Evolutionary conservation across 2,888 invertebrate species (phyloP).

Genomic region (Ditylenchus weischeri): DNA sequence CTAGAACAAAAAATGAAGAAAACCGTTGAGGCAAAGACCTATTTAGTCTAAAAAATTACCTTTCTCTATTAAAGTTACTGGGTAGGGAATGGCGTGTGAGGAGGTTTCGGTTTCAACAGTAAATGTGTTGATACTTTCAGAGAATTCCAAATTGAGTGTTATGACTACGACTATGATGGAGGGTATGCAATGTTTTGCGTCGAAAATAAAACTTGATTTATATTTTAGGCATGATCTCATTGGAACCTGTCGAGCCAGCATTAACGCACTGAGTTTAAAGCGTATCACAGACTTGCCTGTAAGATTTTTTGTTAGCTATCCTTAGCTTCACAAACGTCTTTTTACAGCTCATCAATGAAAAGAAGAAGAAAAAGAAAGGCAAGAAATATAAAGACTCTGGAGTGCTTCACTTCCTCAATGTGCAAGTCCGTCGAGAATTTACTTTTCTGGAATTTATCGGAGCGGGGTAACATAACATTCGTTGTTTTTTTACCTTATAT

Average conservation of each 20-base stretch:
- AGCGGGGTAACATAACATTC: slow-evolving; percentile 63
- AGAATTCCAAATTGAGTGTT: slow-evolving; percentile 61
- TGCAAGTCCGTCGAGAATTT: slow-evolving; percentile 52
- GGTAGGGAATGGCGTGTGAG: too few relatives aligned
- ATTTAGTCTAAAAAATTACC: too few relatives aligned
- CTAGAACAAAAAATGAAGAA: too few relatives aligned
- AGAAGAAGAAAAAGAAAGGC: slow-evolving; percentile 62
- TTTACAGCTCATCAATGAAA: slow-evolving; percentile 61
- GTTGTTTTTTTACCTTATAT: neutral
- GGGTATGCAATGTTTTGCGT: slow-evolving; percentile 51
- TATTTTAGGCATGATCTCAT: slow-evolving; percentile 61
- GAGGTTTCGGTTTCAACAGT: slow-evolving; percentile 39
- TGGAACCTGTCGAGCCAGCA: slow-evolving; percentile 62
- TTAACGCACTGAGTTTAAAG: slow-evolving; percentile 42
- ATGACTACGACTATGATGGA: slow-evolving; percentile 64
- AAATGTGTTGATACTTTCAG: slow-evolving; percentile 6
- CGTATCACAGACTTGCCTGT: slow-evolving; percentile 19
- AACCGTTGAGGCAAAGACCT: too few relatives aligned
- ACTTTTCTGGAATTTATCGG: slow-evolving; percentile 67
- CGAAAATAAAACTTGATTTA: neutral
- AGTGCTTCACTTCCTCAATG: slow-evolving; percentile 53
- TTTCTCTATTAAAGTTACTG: too few relatives aligned
- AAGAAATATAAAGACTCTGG: slow-evolving; percentile 64
- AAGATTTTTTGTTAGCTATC: neutral
- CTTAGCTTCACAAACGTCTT: neutral